A percentile compares a stretch with the other conserved stretches of the same genome.
Conservation (phyloP, 2,888 invertebrate species). For the Embidobia sp. region DNA sequence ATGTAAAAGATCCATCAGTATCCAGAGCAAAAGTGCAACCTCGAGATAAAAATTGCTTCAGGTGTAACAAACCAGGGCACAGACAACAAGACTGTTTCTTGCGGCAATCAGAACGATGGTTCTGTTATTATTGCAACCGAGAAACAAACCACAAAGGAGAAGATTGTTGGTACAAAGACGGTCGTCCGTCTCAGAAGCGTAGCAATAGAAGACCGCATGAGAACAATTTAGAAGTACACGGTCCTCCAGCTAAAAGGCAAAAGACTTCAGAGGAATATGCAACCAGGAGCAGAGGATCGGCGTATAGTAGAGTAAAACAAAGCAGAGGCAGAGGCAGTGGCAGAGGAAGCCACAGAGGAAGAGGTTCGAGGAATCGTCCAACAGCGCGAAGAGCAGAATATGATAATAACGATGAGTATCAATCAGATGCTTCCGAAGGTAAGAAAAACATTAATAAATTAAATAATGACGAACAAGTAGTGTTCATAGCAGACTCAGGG, state of each 20-base stretch:
- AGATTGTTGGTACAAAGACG: too few relatives aligned
- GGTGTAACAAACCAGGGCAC: constrained; percentile 44
- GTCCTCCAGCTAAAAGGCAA: constrained; percentile 38
- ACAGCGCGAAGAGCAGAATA: constrained; percentile 48
- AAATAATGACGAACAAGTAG: constrained; percentile 4
- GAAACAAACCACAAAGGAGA: constrained; percentile 31
- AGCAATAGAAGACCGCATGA: too few relatives aligned
- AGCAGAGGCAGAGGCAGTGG: constrained; percentile 4
- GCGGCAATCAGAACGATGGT: constrained; percentile 8
- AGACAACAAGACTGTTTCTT: constrained; percentile 30
- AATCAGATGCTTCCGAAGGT: constrained; percentile 11
- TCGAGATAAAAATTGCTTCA: constrained; percentile 35
- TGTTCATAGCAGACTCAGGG: constrained; percentile 36
- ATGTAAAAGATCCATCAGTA: constrained; percentile 24
- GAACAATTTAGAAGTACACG: too few relatives aligned
- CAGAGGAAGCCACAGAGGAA: constrained; percentile 40
- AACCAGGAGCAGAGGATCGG: constrained; percentile 4
- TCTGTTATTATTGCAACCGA: constrained; percentile 18
- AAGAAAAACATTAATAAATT: constrained; percentile 15
- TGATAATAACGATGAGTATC: constrained; percentile 9
- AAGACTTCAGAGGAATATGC: constrained; percentile 11
- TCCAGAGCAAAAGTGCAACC: constrained; percentile 1
- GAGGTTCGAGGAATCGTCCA: constrained; percentile 26
- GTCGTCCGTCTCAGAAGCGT: too few relatives aligned
- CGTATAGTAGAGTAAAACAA: constrained; percentile 21